Conservation (phyloP, 2,888 invertebrate species). For the Hypselothyrea guttata region DNA sequence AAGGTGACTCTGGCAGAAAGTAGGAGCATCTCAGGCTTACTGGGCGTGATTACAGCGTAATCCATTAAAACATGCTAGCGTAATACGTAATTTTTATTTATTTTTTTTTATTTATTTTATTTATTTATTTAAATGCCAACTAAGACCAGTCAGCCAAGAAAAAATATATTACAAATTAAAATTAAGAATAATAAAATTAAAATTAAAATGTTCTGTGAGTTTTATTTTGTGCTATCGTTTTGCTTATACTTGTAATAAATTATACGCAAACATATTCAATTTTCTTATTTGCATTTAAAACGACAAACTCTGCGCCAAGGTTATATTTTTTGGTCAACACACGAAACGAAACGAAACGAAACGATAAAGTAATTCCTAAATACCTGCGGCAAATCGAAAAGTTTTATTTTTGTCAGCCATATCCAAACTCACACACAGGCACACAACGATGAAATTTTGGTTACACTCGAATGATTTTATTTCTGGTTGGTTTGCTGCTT, state of each 20-base stretch:
- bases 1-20: conserved; percentile 14
- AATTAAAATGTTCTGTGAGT: conserved; percentile 1
- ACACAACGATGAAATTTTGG: conserved; percentile 36
- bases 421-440: conserved; percentile 1
- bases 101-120: too few relatives aligned
- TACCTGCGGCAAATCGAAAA: conserved; percentile 59
- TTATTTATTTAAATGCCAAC: too few relatives aligned
- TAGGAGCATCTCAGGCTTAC: neutral
- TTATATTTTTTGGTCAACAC: conserved; percentile 9
- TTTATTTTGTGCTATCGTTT: neutral
- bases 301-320: conserved; percentile 19
- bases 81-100: too few relatives aligned
- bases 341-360: neutral
- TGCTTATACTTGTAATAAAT: conserved; percentile 7
- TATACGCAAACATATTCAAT: conserved; percentile 19
- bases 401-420: conserved; percentile 45
- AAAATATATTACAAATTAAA: too few relatives aligned
- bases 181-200: too few relatives aligned
- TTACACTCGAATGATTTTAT: conserved; percentile 70
- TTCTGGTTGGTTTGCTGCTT: conserved; percentile 50
- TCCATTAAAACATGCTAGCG: neutral
- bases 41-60: neutral
- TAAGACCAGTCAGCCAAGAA: too few relatives aligned
- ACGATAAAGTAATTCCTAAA: conserved; percentile 44
- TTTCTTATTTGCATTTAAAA: conserved; percentile 38